These are phyloP conservation scores for Melinaea menophilus DNA, from an alignment of 2,888 invertebrate species.

Conservation along the genomic window DNA sequence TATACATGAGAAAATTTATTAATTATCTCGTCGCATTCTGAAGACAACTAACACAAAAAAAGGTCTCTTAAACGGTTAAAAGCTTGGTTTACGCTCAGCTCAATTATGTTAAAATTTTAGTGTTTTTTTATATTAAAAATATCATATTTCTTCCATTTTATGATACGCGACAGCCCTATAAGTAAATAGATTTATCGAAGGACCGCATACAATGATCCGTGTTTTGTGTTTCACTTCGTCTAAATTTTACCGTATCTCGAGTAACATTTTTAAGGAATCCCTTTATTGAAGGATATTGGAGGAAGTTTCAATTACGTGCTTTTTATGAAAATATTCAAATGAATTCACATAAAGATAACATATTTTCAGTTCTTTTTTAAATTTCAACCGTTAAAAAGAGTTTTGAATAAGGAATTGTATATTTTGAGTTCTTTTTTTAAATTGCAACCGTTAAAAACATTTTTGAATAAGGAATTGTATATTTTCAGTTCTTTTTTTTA, in stretches of 20 bases:
- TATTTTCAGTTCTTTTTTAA: not conserved
- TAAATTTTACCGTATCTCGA: not conserved
- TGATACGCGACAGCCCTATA: not conserved
- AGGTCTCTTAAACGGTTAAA: no score
- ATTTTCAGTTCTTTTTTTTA: not conserved
- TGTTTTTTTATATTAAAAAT: no score
- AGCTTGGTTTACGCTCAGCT: no score
- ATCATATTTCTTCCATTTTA: no score
- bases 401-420: no score
- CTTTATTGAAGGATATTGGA: not conserved
- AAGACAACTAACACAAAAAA: no score
- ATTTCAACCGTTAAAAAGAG: no score
- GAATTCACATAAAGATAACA: not conserved
- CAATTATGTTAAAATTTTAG: no score
- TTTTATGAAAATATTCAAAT: not conserved
- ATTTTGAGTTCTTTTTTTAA: no score
- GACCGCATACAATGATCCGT: not conserved
- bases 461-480: not conserved
- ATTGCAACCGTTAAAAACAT: no score
- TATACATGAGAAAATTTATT: no score
- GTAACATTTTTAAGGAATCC: not conserved
- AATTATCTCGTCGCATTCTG: no score
- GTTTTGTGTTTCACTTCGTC: not conserved
- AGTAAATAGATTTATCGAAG: not conserved
- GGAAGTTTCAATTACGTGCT: constrained; percentile 1